These are phyloP conservation scores for Nasonovia ribisnigri DNA, from an alignment of 2,888 invertebrate species.

Conservation along the genomic window DNA sequence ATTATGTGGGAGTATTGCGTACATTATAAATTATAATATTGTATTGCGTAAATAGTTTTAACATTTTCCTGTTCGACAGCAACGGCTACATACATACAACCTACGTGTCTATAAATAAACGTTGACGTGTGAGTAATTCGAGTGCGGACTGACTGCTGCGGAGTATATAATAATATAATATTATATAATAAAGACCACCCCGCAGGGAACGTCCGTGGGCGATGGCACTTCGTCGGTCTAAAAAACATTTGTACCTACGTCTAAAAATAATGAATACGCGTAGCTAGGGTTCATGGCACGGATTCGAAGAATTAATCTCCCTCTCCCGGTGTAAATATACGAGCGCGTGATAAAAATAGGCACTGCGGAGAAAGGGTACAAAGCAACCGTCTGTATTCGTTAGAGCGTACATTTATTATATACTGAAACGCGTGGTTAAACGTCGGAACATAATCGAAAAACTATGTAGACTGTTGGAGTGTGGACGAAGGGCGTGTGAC, in stretches of 20 bases:
- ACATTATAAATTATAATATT: no score
- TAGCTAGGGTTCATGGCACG: slow-evolving; percentile 11
- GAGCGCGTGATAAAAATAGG: slow-evolving; percentile 44
- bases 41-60: neutral
- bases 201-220: neutral
- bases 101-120: neutral
- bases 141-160: no score
- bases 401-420: neutral
- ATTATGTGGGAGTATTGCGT: neutral
- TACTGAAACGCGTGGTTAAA: slow-evolving; percentile 31
- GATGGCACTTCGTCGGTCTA: neutral
- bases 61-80: neutral
- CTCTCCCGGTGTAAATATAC: slow-evolving; percentile 11
- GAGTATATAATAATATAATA: neutral
- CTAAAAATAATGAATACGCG: slow-evolving; percentile 36
- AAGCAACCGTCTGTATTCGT: slow-evolving; percentile 36
- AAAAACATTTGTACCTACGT: slow-evolving; percentile 1
- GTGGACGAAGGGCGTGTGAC: neutral
- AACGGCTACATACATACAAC: neutral
- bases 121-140: neutral
- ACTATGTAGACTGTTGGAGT: neutral
- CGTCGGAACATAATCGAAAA: slow-evolving; percentile 28
- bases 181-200: slow-evolving; percentile 16
- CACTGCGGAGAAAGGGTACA: neutral
- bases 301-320: slow-evolving; percentile 17